Evolutionary conservation across 2,797 vertebrate genomes (phyloP), one percentile per base, ranked within the genome.

Genomic region (Anguilla megastoma): DNA sequence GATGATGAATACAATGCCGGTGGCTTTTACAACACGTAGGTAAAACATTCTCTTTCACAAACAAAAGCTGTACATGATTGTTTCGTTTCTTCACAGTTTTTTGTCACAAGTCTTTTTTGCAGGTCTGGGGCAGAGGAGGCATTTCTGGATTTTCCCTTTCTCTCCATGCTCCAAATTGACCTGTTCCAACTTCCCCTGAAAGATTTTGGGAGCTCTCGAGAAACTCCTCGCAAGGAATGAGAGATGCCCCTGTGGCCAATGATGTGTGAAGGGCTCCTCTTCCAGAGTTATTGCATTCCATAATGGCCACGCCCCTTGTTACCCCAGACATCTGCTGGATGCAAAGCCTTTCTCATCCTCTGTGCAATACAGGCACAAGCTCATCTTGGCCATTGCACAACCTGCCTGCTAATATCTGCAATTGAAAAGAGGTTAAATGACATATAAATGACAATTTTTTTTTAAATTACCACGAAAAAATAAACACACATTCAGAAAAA

Each of bases 301-400:
- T 86, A 69, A 92, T 89, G 84, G 87, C 71, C 76, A 79, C 89
- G 93, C 92, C 91, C 93, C 93, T 90, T 91, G 91, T 90, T 93
- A 94, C 89, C 95, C 94, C 94, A 93, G 94, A 94, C 91, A 95
- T 93, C 92, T 94, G 94, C 90, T 58, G 58, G 93, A 93, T 95
- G 95, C 92, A 95, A 94, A 95, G 92, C 87, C 91, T 93, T 89
- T 94, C 92, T 92, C 76, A 86, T 95, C 93, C 92, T 91, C 88
- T 90, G 93, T 94, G 91, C 95, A 96, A 96, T 94, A 95, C 92
- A 91, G 94, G 95, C 83, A 92, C 91, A 92, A 89, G 92, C 94
- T 94, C 83, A 93, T 87, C 92, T 94, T 94, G 93, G 95, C 90
- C 91, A 89, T 92, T 93, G 89, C 89, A 90, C 91, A 93, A 95